Evolutionary conservation across 2,797 vertebrate genomes (phyloP).

Genomic region (Furcifer pardalis): DNA sequence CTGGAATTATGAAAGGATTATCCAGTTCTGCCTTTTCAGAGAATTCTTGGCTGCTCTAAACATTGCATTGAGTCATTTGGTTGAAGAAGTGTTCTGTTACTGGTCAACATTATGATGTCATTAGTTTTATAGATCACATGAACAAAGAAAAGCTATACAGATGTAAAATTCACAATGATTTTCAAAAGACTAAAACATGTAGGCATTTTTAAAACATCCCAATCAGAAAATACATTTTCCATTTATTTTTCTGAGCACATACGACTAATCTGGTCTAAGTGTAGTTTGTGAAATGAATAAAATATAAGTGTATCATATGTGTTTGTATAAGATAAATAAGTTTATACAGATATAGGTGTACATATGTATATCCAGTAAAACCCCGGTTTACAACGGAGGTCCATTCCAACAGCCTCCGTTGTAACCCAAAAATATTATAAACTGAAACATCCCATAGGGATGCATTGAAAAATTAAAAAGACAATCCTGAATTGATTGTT

Average conservation of each 20-base stretch:
- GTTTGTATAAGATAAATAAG: neutral
- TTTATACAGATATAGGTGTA: neutral
- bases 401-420: too few species aligned
- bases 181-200: neutral
- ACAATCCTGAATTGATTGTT: too few species aligned
- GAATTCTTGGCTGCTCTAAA: conserved; percentile 11
- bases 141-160: neutral
- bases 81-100: conserved; percentile 12
- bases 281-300: neutral
- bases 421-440: too few species aligned
- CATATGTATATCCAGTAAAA: too few species aligned
- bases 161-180: neutral
- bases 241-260: neutral
- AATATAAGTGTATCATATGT: neutral
- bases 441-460: too few species aligned
- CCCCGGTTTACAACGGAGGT: too few species aligned
- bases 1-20: conserved; percentile 30
- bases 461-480: too few species aligned
- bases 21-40: conserved; percentile 32
- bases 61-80: conserved; percentile 14
- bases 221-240: neutral
- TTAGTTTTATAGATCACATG: neutral
- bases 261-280: neutral
- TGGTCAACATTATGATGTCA: neutral
- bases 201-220: neutral